These are phyloP conservation scores for Heliconius melpomene DNA, from an alignment of 1,140 invertebrate species.

Conservation along the genomic window DNA sequence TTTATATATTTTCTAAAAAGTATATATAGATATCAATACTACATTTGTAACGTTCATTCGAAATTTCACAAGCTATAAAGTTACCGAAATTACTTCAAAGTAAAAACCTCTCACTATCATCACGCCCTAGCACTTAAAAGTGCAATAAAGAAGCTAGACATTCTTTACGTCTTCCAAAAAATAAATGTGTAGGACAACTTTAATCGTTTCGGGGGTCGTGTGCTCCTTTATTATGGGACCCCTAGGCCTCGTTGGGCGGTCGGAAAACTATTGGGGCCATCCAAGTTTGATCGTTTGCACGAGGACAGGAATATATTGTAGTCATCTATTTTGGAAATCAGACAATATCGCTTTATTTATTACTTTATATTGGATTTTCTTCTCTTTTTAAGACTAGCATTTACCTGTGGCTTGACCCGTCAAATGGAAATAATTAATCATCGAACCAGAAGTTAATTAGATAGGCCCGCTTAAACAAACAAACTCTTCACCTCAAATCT, in stretches of 20 bases:
- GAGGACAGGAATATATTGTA: neutral
- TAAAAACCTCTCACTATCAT: neutral
- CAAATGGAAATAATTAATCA: too few species aligned
- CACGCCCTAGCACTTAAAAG: neutral
- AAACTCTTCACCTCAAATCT: too few species aligned
- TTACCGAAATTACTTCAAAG: neutral
- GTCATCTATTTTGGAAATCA: neutral
- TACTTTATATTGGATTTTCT: neutral
- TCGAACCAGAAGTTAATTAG: too few species aligned
- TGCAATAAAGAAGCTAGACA: neutral
- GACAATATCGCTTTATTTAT: conserved; percentile 3
- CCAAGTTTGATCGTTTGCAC: conserved; percentile 4
- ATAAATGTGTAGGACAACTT: conserved; percentile 11
- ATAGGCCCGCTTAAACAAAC: too few species aligned
- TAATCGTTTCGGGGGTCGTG: neutral
- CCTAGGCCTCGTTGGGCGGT: conserved; percentile 11
- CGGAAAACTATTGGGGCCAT: conserved; percentile 5
- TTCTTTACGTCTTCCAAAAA: conserved; percentile 1
- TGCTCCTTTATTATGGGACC: conserved; percentile 12
- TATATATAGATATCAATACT: too few species aligned
- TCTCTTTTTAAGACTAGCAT: neutral
- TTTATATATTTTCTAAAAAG: too few species aligned
- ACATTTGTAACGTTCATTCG: too few species aligned
- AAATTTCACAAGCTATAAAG: too few species aligned
- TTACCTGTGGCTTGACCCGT: too few species aligned